Conservation (phyloP, 2,113 vertebrate species). For the Periophthalmus modestus region DNA sequence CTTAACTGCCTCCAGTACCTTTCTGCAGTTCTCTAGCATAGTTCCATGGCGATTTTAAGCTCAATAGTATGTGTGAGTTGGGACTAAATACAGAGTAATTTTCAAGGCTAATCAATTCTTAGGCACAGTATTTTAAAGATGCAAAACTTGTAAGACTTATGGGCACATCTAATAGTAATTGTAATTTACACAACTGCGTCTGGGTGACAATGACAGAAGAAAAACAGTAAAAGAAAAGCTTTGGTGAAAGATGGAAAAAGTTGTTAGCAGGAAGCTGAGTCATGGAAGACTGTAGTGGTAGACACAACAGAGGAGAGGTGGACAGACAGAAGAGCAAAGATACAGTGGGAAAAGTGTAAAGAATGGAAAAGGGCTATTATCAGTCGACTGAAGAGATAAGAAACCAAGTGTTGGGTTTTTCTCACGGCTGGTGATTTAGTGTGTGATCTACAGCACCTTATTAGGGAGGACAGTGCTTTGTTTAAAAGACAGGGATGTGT, state of each 20-base stretch:
- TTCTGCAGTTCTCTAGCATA: too few species aligned
- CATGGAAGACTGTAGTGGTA: slow-evolving; percentile 21
- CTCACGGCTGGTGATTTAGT: slow-evolving; percentile 35
- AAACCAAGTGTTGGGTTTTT: slow-evolving; percentile 34
- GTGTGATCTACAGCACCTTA: slow-evolving; percentile 43
- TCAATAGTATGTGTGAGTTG: too few species aligned
- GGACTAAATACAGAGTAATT: too few species aligned
- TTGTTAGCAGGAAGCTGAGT: slow-evolving; percentile 38
- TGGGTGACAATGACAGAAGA: not conserved
- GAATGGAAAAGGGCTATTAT: slow-evolving; percentile 36
- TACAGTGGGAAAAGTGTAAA: not conserved
- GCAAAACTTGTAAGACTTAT: too few species aligned
- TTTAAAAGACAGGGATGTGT: slow-evolving; percentile 6
- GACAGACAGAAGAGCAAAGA: slow-evolving; percentile 10
- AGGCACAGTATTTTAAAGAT: too few species aligned
- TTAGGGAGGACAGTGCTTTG: slow-evolving; percentile 40
- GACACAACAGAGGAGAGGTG: not conserved
- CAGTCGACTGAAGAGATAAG: slow-evolving; percentile 56
- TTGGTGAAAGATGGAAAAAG: slow-evolving; percentile 3
- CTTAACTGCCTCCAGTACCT: too few species aligned
- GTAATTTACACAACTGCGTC: not conserved
- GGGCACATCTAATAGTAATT: too few species aligned
- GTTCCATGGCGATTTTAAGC: too few species aligned
- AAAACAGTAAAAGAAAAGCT: slow-evolving; percentile 7
- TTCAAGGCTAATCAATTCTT: too few species aligned